These are phyloP conservation scores for Sarcophaga variegata DNA, from an alignment of 2,888 invertebrate species.

Conservation along the genomic window DNA sequence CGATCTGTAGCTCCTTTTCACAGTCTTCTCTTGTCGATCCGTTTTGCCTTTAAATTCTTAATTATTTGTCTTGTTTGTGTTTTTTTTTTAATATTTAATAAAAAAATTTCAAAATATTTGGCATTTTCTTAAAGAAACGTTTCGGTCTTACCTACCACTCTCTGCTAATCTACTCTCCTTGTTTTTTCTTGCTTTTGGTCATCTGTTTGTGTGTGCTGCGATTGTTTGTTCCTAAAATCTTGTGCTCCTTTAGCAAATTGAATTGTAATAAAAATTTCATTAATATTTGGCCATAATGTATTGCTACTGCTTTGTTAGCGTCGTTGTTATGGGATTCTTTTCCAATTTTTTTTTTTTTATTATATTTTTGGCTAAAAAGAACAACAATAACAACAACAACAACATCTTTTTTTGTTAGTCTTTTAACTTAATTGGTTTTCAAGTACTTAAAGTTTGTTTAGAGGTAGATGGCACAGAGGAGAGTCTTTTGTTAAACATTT, in stretches of 20 bases:
- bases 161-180: neutral
- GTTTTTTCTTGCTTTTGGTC: neutral
- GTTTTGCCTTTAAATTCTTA: neutral
- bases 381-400: neutral
- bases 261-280: conserved; percentile 62
- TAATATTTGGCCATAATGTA: conserved; percentile 34
- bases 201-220: too few species aligned
- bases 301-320: neutral
- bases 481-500: too few species aligned
- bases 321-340: neutral
- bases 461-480: neutral
- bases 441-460: conserved; percentile 20
- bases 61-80: conserved; percentile 17
- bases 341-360: conserved; percentile 1
- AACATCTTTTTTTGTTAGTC: neutral
- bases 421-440: conserved; percentile 53
- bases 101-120: too few species aligned
- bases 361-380: neutral
- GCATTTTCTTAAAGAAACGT: too few species aligned
- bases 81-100: neutral
- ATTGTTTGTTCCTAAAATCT: conserved; percentile 14
- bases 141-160: neutral
- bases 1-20: too few species aligned
- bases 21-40: neutral
- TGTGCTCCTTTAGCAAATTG: conserved; percentile 61